Conservation (phyloP, 2,797 vertebrate genomes). For the Cercopithecus hamlyni region DNA sequence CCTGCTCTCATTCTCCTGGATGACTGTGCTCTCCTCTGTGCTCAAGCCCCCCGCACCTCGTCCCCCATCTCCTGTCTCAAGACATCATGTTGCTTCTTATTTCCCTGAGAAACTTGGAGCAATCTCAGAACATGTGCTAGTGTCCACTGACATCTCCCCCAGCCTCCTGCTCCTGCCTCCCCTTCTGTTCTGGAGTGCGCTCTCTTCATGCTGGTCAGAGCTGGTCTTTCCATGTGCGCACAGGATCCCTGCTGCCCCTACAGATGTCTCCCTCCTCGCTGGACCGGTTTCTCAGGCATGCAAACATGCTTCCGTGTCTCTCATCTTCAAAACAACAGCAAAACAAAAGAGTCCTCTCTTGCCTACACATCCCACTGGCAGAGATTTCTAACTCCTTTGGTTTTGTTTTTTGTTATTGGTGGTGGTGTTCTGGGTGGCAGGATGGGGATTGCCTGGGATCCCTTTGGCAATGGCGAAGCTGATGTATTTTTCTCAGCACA, state of each 20-base stretch:
- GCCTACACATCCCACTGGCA: accelerated
- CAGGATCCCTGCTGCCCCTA: no score
- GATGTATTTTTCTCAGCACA: not conserved
- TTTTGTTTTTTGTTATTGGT: not conserved
- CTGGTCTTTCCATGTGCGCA: accelerated
- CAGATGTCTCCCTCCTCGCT: not conserved
- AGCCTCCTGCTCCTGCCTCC: accelerated
- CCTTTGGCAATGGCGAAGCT: not conserved
- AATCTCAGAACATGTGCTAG: not conserved
- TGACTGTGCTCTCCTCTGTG: not conserved
- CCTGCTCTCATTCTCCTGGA: accelerated
- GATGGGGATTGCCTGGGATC: not conserved
- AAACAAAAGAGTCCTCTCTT: not conserved
- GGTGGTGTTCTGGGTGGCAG: no score
- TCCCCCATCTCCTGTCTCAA: not conserved
- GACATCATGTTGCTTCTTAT: not conserved
- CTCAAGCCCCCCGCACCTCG: not conserved
- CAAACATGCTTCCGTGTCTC: not conserved
- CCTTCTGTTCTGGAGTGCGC: not conserved
- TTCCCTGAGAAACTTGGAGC: not conserved
- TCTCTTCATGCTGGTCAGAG: accelerated
- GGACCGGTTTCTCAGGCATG: not conserved
- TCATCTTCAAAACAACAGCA: not conserved
- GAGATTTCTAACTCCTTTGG: not conserved
- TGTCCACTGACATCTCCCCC: accelerated